Conservation (phyloP, 2,113 vertebrate species). For the human (Homo sapiens) region DNA sequence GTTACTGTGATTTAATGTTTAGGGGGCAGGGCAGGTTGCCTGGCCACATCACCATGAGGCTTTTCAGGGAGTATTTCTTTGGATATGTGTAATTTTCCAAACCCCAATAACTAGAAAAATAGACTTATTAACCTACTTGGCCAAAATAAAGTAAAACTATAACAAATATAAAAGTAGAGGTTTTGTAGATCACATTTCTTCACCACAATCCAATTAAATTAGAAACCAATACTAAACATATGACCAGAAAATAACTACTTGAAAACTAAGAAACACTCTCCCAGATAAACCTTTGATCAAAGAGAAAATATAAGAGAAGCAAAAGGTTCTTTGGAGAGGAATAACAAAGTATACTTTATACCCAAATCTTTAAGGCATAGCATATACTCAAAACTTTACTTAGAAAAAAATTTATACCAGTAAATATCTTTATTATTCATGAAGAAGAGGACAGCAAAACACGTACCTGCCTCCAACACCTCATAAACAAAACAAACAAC, state of each 20-base stretch:
- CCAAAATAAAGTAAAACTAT: not conserved
- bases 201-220: not conserved
- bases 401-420: not conserved
- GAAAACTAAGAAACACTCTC: conserved; percentile 7
- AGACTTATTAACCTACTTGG: not conserved
- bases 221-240: conserved; percentile 41
- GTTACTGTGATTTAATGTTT: not conserved
- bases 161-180: not conserved
- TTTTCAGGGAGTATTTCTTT: conserved; percentile 2
- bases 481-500: not conserved
- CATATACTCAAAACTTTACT: not conserved
- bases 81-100: not conserved
- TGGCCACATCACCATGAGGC: not conserved
- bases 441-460: not conserved
- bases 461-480: not conserved
- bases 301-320: not conserved
- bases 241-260: not conserved
- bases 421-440: not conserved
- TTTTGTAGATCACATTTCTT: not conserved
- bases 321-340: not conserved
- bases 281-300: not conserved
- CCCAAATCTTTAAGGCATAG: not conserved
- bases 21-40: not conserved
- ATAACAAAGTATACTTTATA: not conserved
- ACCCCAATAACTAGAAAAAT: not conserved